Percentiles rank a stretch among this genome's conserved stretches.
Conservation (phyloP, 2,113 vertebrate species). For the Brachionichthys hirsutus region DNA sequence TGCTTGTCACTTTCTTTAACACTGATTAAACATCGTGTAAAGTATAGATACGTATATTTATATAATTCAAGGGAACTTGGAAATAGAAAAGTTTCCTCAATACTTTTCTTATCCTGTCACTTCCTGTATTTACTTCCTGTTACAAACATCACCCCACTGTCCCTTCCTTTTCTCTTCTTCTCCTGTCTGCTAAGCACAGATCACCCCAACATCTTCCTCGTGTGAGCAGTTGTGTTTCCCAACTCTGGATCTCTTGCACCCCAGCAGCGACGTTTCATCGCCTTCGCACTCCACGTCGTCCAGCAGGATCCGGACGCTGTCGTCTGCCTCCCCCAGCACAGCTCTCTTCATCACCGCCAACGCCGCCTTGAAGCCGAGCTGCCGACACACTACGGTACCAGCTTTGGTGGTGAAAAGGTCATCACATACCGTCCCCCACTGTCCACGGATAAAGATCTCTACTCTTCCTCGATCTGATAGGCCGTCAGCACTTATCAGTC, state of each 20-base stretch:
- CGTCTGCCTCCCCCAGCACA: slow-evolving; percentile 57
- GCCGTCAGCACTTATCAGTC: slow-evolving; percentile 66
- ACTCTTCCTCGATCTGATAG: slow-evolving; percentile 62
- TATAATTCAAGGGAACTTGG: no score
- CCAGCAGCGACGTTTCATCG: slow-evolving; percentile 68
- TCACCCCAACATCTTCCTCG: slow-evolving; percentile 69
- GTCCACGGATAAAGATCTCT: slow-evolving; percentile 74
- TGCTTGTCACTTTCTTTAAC: no score
- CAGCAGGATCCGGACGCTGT: slow-evolving; percentile 59
- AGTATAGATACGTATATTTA: no score
- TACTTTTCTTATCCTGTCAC: no score
- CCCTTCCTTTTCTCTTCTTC: neutral
- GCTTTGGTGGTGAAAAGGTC: slow-evolving; percentile 68
- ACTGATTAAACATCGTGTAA: no score
- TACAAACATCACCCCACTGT: neutral
- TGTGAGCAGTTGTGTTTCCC: slow-evolving; percentile 76
- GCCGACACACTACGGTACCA: slow-evolving; percentile 71
- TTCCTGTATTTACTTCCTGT: no score
- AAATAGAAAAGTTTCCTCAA: no score
- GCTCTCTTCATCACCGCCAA: slow-evolving; percentile 69
- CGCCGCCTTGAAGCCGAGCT: slow-evolving; percentile 65
- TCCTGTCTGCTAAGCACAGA: slow-evolving; percentile 45
- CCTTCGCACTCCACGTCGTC: slow-evolving; percentile 77
- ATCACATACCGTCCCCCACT: slow-evolving; percentile 76
- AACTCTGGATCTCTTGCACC: slow-evolving; percentile 67